Base-by-base conservation (phyloP, 2,113 vertebrate species). In the Mohoua ochrocephala region DNA sequence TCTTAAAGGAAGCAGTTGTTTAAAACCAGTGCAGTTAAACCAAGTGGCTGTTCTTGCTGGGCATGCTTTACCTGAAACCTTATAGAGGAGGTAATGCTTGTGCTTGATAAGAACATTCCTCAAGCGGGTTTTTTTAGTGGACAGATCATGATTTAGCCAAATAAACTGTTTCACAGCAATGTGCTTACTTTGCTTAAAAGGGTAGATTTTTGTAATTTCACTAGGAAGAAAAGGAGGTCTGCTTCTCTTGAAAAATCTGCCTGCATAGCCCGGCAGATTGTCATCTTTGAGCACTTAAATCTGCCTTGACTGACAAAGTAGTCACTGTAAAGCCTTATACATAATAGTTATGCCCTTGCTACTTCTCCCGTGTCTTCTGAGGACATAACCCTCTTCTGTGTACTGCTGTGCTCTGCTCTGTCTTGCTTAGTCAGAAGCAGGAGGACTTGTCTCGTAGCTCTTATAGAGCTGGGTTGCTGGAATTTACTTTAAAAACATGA, bases 1-100 rank as follows among this genome's bases (percentile, higher is more conserved):
- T 91, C 68, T 87, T 88, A 73, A 89, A 86, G 39, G 37, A 65
- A 74, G 75, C 84, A 82, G 50, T 93, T 95, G 70, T 92, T 94
- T 49, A 31, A 89, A 84, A 82, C 1, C 39, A 67, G 21, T 30
- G 45, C 39, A 26, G 8, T 75, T 86, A 74, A 69, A 30, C 50
- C 53, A 13, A 47, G 75, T 24, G 56, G 33, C 64, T 71, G 42
- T 56, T 35, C 67, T 94, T 17, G 2, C 12, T 67, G 59, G 44
- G 17, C 0, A 0, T 49, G 84, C 53, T 86, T 87, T 65, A 68
- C n/a, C 47, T 71, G 69, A 27, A 84, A 30, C 65, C 33, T 75
- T 61, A 13, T 2, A 10, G 39, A 61, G 19, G 60, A 85, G 47
- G 33, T 35, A 35, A 3, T 69, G 60, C 80, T 81, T 84, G 33